Base-by-base conservation (phyloP, 2,888 invertebrate species). In the Ptilodon capucinus region DNA sequence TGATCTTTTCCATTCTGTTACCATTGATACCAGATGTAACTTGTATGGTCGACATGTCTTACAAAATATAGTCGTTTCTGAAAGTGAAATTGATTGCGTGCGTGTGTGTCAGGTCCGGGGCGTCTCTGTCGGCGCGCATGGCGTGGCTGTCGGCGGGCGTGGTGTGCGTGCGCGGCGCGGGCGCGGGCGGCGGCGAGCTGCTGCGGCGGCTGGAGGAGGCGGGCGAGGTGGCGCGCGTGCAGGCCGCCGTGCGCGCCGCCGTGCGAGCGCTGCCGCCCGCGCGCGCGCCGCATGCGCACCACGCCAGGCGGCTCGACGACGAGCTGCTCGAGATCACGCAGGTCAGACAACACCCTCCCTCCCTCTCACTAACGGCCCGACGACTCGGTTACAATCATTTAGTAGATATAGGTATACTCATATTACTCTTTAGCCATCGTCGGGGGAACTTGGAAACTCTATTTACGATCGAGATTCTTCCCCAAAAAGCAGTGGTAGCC, bases 121-220 rank as follows among this genome's bases (percentile, higher is more conserved):
- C 98, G 46, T 92, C 93, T 1, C 87, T 99, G 35, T 91, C 94
- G 18, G 95, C 97, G 79, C 94, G 99, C 57, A 94, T 98, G 62
- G 95, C 97, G 68, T 98, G 98, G 91, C 90, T 99, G 71, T 97
- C 98, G 0, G 93, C 98, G 64, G 98, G 99, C 30, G 96, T 98
- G 54, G 96, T 99, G 92, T 98, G 98, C 82, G 96, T 98, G 93
- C 94, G 98, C 49, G 97, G 98, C 94, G 36, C 36, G 25, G 38
- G 68, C 64, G 76, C 70, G 53, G 72, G 92, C 92, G 69, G 92
- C 94, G 72, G 97, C 95, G 63, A 91, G 86, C 52, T 97, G 72
- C 90, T 98, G 47, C 95, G 97, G 62, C 97, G 98, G 71, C 86
- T 98, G 42, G 97, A 98, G 84, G 99, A 99, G 84, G 97, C 97